Conservation (phyloP, 2,888 invertebrate species). For the Platynereis dumerilii region DNA sequence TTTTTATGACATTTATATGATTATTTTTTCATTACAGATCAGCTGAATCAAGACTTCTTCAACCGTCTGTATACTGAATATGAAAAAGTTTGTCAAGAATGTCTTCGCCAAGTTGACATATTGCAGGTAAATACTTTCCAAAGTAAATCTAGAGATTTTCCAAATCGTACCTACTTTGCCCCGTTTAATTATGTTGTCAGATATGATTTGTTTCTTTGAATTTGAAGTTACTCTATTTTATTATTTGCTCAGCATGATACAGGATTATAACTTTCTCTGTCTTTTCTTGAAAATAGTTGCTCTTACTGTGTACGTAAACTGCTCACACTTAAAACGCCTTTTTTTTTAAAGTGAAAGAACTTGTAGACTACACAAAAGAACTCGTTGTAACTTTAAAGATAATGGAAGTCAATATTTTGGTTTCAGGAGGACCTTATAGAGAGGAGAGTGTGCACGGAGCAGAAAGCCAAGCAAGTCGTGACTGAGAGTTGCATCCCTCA, state of each 20-base stretch:
- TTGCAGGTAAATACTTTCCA: constrained; percentile 47
- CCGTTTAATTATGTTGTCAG: background rate
- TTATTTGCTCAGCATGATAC: no score
- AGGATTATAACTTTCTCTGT: no score
- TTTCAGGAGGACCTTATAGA: constrained; percentile 42
- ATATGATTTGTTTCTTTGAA: background rate
- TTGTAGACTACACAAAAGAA: no score
- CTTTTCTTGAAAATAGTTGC: no score
- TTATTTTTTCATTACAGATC: constrained; percentile 40
- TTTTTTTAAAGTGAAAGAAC: no score
- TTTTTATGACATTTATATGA: no score
- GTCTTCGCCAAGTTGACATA: constrained; percentile 52
- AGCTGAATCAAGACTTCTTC: constrained; percentile 52
- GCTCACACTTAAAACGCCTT: no score
- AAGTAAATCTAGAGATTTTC: background rate
- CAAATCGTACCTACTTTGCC: background rate
- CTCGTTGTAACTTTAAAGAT: no score
- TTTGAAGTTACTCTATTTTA: background rate
- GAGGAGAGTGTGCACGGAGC: constrained; percentile 47
- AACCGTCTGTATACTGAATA: constrained; percentile 55
- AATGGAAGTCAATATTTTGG: background rate
- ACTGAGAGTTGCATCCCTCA: constrained; percentile 56
- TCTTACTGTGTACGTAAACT: no score
- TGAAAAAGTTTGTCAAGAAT: constrained; percentile 55
- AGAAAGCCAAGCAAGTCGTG: constrained; percentile 47